Base-by-base conservation (phyloP, 2,888 invertebrate species). In the Melipona beecheii region DNA sequence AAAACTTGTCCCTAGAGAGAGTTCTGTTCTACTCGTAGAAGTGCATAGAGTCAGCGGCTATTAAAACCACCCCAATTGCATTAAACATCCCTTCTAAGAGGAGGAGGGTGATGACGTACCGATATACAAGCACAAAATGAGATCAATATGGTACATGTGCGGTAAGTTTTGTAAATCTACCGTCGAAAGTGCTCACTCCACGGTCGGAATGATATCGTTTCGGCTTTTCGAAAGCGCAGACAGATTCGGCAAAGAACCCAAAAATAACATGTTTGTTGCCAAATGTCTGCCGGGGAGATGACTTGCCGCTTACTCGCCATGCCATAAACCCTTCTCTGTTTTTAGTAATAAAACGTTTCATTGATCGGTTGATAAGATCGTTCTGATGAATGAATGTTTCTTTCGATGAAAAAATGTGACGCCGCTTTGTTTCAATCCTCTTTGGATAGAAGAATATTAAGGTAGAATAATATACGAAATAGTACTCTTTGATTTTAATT, bases 21-120 rank as follows among this genome's bases (percentile, higher is more conserved):
- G 27, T n/a, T n/a, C 17, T 17, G 36, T 15, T 27, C 19, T 19
- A 17, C 36, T 62, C 70, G 69, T 31, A 31, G 68, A 36, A n/a
- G 73, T 27, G 21, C 43, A 21, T 49, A 15, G 56, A 64, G 62
- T 17, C 31, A 49, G 49, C 81, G 66, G 87, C 86, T 83, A 84
- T 88, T 87, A 85, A 89, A 89, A 84, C 78, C 80, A 87, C 84
- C 87, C 89, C 87, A 74, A 75, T 74, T 84, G 79, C 81, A 84
- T 86, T 77, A 85, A 87, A 81, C 78, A 70, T 11, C 87, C 85
- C 85, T 75, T 69, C 71, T 49, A 50, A 72, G 54, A 31, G 78
- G 50, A 75, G 66, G 79, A 82, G 89, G 85, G 81, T 81, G 81
- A 58, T 72, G 75, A 75, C 56, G 71, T 76, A 36, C 31, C 65